Conservation (phyloP, 2,797 vertebrate genomes). For the Poecilia gillii region DNA sequence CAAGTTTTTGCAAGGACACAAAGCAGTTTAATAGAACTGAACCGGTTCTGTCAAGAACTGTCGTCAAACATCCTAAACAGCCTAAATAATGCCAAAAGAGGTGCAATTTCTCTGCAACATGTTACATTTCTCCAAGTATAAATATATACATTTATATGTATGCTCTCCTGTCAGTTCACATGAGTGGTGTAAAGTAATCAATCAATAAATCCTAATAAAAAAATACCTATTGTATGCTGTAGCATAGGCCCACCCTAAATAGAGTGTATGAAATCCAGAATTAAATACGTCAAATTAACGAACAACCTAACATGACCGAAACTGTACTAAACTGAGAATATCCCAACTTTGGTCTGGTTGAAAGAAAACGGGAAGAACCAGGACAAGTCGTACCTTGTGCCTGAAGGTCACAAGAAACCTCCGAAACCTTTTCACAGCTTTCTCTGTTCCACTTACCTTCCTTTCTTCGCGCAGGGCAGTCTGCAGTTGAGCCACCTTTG, state of each 20-base stretch:
- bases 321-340: neutral
- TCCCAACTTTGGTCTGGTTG: neutral
- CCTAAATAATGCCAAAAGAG: neutral
- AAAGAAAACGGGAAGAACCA: neutral
- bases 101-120: neutral
- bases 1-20: neutral
- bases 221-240: neutral
- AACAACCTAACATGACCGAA: neutral
- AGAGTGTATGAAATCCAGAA: neutral
- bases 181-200: too few relatives aligned
- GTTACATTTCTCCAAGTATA: neutral
- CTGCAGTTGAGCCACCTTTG: constrained; percentile 82
- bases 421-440: neutral
- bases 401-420: constrained; percentile 1
- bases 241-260: neutral
- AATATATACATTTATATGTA: neutral
- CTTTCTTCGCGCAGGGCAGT: constrained; percentile 78
- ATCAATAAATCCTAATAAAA: neutral
- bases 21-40: neutral
- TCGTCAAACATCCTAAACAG: neutral
- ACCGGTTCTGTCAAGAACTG: neutral
- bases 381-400: neutral
- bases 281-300: neutral
- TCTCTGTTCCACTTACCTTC: constrained; percentile 74
- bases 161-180: neutral